Base-by-base conservation (phyloP, 1,140 invertebrate species). In the Rhopalosiphum padi region DNA sequence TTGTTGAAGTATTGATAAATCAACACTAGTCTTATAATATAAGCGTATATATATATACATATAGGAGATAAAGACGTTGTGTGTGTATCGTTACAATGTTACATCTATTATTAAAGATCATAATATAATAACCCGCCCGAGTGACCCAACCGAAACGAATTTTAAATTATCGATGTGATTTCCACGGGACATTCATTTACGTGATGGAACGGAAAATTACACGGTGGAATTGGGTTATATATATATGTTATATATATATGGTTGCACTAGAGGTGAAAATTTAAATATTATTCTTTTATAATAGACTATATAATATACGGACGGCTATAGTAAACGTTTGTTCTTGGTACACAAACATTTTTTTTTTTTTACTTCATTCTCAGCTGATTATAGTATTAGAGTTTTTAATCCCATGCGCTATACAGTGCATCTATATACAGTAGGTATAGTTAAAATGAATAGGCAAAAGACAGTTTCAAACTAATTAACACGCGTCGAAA, bases 121-220 rank as follows among this genome's bases (percentile, higher is more conserved):
- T 88, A 41, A 41, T 35, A 88, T 88, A 35, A 88, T 53, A 51
- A 53, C 53, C 37, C 53, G 51, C 86, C 89, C 37, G 90, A 82
- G 60, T 77, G 60, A 77, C 41, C 37, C 25, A 30, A 91, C 90
- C 68, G 90, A 35, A 82, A 91, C 90, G 41, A 91, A 91, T 91
- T 91, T 91, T 43, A 91, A 91, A 91, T 91, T 82, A 91, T 48
- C 60, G 55, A 91, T 46, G 60, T 68, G 86, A 88, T 88, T 82
- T 60, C n/a, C 30, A 91, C 55, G 41, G 37, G 89, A 90, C 53
- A 25, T 43, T 15, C 88, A 41, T 90, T 43, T 35, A 55, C 60
- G 90, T 77, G 23, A 60, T 37, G 55, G 53, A 37, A 60, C 53
- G 55, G 53, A 48, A 91, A 91, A 91, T 91, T 35, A 82, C 30